These are phyloP conservation scores for Silurus lanzhouensis DNA, from an alignment of 2,797 vertebrate genomes.

Conservation along the genomic window DNA sequence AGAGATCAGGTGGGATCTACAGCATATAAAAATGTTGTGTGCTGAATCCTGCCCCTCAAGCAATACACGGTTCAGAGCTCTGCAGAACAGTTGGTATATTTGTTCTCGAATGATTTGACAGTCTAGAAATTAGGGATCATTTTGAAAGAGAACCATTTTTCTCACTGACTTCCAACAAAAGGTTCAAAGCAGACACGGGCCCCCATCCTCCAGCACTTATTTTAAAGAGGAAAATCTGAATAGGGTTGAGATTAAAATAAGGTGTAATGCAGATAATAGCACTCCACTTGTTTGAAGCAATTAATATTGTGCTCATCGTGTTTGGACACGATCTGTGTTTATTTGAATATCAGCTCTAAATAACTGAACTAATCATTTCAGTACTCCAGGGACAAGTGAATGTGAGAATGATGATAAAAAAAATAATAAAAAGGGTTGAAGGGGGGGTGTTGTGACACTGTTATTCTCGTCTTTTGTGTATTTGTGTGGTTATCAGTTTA, in stretches of 20 bases:
- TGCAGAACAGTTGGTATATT: neutral
- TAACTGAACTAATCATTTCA: constrained; percentile 39
- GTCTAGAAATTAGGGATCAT: neutral
- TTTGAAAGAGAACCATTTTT: neutral
- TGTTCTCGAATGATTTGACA: neutral
- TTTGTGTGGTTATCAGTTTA: constrained; percentile 50
- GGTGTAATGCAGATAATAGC: constrained; percentile 19
- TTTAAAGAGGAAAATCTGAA: neutral
- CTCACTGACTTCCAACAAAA: neutral
- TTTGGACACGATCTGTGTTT: constrained; percentile 52
- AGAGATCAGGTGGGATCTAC: constrained; percentile 34
- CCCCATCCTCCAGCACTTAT: too few relatives aligned
- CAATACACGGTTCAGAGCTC: neutral
- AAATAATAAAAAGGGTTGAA: neutral
- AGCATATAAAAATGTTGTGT: neutral
- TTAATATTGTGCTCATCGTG: constrained; percentile 42
- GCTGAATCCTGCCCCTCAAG: neutral
- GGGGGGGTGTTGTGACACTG: neutral
- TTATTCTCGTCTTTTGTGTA: neutral
- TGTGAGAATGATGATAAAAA: constrained; percentile 16
- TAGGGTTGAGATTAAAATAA: constrained; percentile 30
- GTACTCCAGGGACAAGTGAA: constrained; percentile 44
- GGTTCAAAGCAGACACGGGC: neutral
- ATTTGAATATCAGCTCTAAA: constrained; percentile 52
- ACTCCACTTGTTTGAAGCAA: constrained; percentile 22